Evolutionary conservation across 2,797 vertebrate genomes (phyloP), one percentile per base, ranked within the genome.

Genomic region (Lepus oiostolus): DNA sequence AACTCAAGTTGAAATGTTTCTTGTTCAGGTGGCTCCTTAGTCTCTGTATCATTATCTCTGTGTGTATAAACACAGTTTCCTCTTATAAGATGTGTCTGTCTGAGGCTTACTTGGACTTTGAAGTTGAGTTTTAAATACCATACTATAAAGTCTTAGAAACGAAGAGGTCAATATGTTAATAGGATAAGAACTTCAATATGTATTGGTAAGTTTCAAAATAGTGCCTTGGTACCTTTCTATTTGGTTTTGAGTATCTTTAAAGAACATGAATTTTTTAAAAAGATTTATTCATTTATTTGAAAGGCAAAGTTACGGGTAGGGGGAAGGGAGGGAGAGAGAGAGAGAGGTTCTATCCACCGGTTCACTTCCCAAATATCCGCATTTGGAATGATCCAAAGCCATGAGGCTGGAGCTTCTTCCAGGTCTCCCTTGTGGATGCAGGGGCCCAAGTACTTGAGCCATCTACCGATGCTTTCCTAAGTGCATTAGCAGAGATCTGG

Each of bases 101-200:
- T 8, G 71, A 83, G 6, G 3, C 22, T n/a, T 75, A 26, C 14
- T 84, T 95, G 76, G 58, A 81, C 47, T 77, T 52, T 83, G 63
- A 86, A 92, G 77, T n/a, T 71, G 85, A 79, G 21, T 67, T 90
- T 90, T 50, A 95, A 79, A 42, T 38, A 6, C 38, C 42, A 76
- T 74, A 74, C 26, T 35, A 35, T 74, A n/a, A 80, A 67, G 9
- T 71, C 42, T 89, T 24, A 79, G 21, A 72, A 83, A 75, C n/a
- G 67, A 85, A 22, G 32, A 83, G 21, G 7, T 79, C 67, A 83
- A 16, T n/a, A 12, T 80, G 26, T 84, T 90, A 71, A 42, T 42
- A 21, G 62, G 10, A 35, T 71, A 67, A 91, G 65, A 68, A 58
- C 58, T n/a, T 77, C 24, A 91, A 88, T 19, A 74, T 19, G 7